Evolutionary conservation across 1,140 invertebrate genomes (phyloP).

Genomic region (Zaprionus tsacasi): DNA sequence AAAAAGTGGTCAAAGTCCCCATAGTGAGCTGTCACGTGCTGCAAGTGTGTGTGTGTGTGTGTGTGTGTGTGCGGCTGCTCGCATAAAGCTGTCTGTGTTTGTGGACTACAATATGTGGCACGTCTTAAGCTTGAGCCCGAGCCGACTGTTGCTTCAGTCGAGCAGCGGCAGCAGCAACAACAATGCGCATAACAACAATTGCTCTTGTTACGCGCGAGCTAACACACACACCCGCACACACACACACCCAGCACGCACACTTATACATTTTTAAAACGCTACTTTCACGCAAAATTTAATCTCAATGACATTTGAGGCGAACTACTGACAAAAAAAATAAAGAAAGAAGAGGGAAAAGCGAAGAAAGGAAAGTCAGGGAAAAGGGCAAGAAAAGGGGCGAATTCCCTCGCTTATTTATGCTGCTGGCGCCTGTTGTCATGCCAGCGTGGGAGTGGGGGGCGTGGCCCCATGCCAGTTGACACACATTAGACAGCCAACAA

Average conservation of each 20-base stretch:
- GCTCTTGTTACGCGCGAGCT: conserved; percentile 70
- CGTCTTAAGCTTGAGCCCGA: conserved; percentile 57
- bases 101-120: conserved; percentile 67
- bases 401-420: conserved; percentile 7
- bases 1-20: too few relatives aligned
- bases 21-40: conserved; percentile 69
- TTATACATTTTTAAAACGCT: conserved; percentile 74
- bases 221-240: conserved; percentile 38
- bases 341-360: conserved; percentile 31
- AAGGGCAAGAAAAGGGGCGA: conserved; percentile 8
- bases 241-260: neutral
- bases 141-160: conserved; percentile 71
- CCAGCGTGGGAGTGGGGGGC: conserved; percentile 1
- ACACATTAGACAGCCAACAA: conserved; percentile 58
- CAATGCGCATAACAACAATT: conserved; percentile 59
- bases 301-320: conserved; percentile 77
- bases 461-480: conserved; percentile 18
- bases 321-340: conserved; percentile 57
- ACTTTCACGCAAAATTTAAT: conserved; percentile 82
- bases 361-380: neutral
- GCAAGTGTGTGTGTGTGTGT: conserved; percentile 21
- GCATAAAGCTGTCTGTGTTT: conserved; percentile 34
- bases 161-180: conserved; percentile 50
- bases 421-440: conserved; percentile 15
- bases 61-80: conserved; percentile 11